Evolutionary conservation across 2,888 invertebrate genomes (phyloP).

Genomic region (Lumbricus terrestris): DNA sequence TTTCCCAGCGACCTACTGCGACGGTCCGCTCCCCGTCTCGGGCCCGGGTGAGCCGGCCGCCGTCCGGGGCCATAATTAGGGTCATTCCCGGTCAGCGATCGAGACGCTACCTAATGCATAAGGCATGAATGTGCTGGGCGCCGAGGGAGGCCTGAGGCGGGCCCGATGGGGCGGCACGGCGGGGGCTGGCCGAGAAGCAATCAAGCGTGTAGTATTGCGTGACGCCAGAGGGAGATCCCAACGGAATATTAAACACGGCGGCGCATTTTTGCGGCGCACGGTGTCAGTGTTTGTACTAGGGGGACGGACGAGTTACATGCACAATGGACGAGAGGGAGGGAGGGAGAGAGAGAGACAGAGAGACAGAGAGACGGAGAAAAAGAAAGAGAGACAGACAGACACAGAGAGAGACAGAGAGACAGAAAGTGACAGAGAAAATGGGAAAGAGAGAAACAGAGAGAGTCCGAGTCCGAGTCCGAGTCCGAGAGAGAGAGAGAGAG

Average conservation of each 20-base stretch:
- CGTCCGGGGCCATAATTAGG: not conserved
- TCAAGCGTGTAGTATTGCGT: conserved; percentile 3
- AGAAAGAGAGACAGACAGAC: not conserved
- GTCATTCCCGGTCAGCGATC: not conserved
- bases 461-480: not conserved
- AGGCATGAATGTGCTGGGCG: not conserved
- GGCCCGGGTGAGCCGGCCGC: not conserved
- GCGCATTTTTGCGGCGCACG: not conserved
- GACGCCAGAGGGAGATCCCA: conserved; percentile 3
- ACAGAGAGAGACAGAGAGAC: not conserved
- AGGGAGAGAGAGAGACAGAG: not conserved
- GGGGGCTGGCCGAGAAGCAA: not conserved
- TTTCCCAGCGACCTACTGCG: not conserved
- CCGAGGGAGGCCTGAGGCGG: not conserved
- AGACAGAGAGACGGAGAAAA: not conserved
- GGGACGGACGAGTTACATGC: not conserved
- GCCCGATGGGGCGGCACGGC: not conserved
- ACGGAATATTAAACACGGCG: not conserved
- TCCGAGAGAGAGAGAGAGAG: not conserved
- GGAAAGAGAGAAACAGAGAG: not conserved
- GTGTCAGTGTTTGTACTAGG: not conserved
- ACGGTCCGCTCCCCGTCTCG: not conserved
- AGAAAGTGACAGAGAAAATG: not conserved
- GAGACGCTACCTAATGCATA: not conserved
- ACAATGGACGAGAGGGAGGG: not conserved